Percentiles rank a stretch among this genome's conserved stretches.
Evolutionary conservation across 2,797 vertebrate genomes (phyloP).

Genomic region (Pachyuromys duprasi): DNA sequence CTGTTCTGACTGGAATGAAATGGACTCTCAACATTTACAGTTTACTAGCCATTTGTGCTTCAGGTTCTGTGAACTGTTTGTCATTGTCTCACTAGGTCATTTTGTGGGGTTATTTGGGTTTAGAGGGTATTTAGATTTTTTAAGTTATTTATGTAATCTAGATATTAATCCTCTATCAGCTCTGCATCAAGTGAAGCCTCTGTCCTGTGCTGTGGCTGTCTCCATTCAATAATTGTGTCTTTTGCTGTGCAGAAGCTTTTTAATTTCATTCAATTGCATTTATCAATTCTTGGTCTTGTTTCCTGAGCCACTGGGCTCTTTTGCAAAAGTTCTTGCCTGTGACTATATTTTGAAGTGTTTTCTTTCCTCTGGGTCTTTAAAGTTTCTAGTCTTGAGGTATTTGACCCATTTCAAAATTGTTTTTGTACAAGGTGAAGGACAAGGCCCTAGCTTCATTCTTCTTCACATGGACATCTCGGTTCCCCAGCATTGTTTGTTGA

Average conservation of each 20-base stretch:
- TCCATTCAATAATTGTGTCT: background rate
- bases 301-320: background rate
- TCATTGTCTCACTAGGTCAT: background rate
- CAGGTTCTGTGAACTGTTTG: background rate
- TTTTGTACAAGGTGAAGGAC: background rate
- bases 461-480: background rate
- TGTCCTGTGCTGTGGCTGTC: background rate
- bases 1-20: background rate
- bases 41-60: background rate
- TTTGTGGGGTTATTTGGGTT: background rate
- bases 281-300: background rate
- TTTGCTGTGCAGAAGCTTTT: background rate
- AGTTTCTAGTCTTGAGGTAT: background rate
- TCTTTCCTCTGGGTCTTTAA: background rate
- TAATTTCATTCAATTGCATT: background rate
- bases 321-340: background rate
- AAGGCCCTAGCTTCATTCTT: background rate
- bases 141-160: background rate
- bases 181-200: background rate
- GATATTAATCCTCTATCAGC: background rate
- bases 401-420: background rate
- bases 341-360: background rate
- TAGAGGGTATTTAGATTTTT: background rate
- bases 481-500: background rate
- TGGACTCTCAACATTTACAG: background rate